Evolutionary conservation across 2,113 vertebrate species (phyloP), one percentile per base, ranked within the genome.

Genomic region (Daphoenositta chrysoptera): DNA sequence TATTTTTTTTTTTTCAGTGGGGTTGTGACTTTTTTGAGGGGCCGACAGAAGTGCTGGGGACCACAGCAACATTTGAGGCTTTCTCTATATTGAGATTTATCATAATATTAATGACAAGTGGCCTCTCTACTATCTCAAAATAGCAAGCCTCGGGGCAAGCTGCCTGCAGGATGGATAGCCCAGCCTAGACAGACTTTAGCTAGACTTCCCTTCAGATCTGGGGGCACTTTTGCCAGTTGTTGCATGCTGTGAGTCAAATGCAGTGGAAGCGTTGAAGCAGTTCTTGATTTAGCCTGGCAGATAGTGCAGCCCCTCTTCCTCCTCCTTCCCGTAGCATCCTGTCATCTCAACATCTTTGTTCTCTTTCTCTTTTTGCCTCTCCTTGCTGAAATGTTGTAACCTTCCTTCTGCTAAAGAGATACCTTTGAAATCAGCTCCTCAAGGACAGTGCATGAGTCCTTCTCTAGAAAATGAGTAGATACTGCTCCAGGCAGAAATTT

Each of bases 141-240:
- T 94, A 94, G 94, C 80, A 89, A 71, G 91, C 68, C 93, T 54
- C 23, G 7, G 6, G 91, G 86, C 86, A 56, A 66, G 83, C 94
- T 94, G 94, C 94, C 93, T 75, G 83, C 93, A 93, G 94, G 94
- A 95, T 93, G 94, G 94, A 93, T 92, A 63, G 86, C 86, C 87
- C 85, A 73, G 83, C 91, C 80, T n/a, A 20, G 58, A 9, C 73
- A 91, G 90, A 61, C 61, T 65, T 61, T 17, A 77, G 78, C 78
- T 70, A 92, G 17, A 56, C 96, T 88, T 79, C 81, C 37, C 72
- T 58, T 85, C 84, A 40, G 35, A 45, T 37, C 79, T 24, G 44
- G 61, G 80, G 82, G 80, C 65, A 35, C 69, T 93, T 91, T 87
- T 87, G 85, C 85, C 90, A 88, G 68, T 89, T 93, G 83, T 77